Conservation (phyloP, 1,140 invertebrate species). For the Lethocerus indicus region DNA sequence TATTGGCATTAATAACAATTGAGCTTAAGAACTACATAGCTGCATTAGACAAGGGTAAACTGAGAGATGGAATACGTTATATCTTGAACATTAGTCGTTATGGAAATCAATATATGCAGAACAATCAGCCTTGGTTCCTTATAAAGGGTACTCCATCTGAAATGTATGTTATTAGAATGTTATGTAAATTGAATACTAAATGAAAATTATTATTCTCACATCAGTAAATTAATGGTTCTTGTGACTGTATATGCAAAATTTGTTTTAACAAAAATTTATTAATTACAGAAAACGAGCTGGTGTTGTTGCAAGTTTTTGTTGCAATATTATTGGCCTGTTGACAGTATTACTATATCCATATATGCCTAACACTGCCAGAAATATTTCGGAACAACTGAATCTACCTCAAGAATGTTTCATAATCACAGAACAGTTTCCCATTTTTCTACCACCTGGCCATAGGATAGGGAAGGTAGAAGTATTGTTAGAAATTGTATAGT, state of each 20-base stretch:
- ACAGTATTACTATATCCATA: conserved; percentile 74
- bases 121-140: conserved; percentile 84
- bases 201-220: not conserved
- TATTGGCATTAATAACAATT: conserved; percentile 66
- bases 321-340: conserved; percentile 70
- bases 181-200: not conserved
- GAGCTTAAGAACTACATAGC: conserved; percentile 65
- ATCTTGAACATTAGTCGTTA: conserved; percentile 77
- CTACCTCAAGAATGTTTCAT: conserved; percentile 30
- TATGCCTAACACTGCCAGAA: conserved; percentile 67
- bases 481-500: not conserved
- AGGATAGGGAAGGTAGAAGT: conserved; percentile 56
- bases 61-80: conserved; percentile 73
- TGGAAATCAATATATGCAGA: conserved; percentile 95
- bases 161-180: conserved; percentile 34
- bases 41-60: conserved; percentile 62
- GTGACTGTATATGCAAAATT: not conserved
- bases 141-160: conserved; percentile 66
- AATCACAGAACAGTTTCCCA: conserved; percentile 30
- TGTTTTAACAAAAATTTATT: not conserved
- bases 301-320: conserved; percentile 70
- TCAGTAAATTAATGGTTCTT: not conserved
- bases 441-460: conserved; percentile 62
- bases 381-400: conserved; percentile 55
- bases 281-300: conserved; percentile 49